These are phyloP conservation scores for Pteronotus mesoamericanus DNA, from an alignment of 2,797 vertebrate genomes.

Conservation along the genomic window DNA sequence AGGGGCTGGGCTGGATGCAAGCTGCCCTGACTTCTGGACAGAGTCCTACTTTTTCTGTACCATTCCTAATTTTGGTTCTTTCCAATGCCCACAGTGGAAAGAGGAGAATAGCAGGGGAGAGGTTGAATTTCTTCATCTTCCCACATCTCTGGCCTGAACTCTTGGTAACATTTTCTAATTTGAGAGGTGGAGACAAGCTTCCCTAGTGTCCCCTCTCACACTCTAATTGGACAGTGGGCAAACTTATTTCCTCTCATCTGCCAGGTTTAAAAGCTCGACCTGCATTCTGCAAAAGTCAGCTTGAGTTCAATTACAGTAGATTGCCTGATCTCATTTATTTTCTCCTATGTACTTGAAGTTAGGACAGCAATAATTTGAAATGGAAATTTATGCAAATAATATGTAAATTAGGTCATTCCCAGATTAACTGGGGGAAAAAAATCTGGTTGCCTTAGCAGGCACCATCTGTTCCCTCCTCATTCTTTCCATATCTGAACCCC, in stretches of 20 bases:
- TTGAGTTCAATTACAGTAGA: slow-evolving; percentile 52
- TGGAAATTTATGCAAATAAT: slow-evolving; percentile 76
- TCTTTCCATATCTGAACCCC: slow-evolving; percentile 54
- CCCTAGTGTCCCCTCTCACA: neutral
- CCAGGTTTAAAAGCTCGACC: slow-evolving; percentile 16
- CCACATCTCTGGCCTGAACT: neutral
- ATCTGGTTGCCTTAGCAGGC: slow-evolving; percentile 67
- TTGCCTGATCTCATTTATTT: slow-evolving; percentile 70
- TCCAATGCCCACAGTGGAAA: neutral
- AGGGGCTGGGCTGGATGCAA: neutral
- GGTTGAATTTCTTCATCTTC: neutral
- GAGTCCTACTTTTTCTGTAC: neutral
- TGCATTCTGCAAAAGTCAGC: slow-evolving; percentile 44
- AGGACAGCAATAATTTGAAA: slow-evolving; percentile 69
- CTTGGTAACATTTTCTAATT: neutral
- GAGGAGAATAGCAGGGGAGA: neutral
- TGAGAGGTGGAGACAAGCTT: neutral
- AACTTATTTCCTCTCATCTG: neutral
- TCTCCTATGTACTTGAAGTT: slow-evolving; percentile 60
- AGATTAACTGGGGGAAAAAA: slow-evolving; percentile 72
- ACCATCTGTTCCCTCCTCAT: slow-evolving; percentile 73
- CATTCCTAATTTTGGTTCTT: neutral
- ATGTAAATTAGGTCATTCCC: slow-evolving; percentile 77
- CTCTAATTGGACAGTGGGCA: neutral
- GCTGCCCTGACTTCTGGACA: neutral